phyloP scores from a whole-genome alignment of 2,113 vertebrate species.

The Rhinolophus ferrumequinum region DNA sequence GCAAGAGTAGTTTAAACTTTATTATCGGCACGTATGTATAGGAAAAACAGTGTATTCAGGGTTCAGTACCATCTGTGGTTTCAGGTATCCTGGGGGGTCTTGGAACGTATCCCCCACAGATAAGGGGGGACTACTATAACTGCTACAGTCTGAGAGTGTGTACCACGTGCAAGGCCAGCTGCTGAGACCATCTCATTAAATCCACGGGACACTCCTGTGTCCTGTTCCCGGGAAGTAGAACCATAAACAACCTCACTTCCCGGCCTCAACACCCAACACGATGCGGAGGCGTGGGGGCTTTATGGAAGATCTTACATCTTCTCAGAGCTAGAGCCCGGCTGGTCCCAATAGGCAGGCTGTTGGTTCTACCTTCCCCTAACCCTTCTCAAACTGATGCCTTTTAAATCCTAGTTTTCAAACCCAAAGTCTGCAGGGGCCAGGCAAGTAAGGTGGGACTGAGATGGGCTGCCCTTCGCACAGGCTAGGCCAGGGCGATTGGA shows the following conservation, averaged over 20 bases:
- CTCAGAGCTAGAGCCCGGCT: background rate
- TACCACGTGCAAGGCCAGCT: fast-evolving
- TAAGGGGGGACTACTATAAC: background rate
- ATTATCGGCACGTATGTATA: fast-evolving
- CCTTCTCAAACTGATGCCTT: background rate
- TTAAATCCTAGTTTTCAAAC: background rate
- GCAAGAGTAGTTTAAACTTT: background rate
- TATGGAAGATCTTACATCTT: fast-evolving
- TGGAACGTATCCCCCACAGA: background rate
- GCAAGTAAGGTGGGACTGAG: background rate
- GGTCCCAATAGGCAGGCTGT: too few relatives aligned
- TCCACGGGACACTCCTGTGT: background rate
- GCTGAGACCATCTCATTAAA: too few relatives aligned
- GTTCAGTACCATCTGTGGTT: background rate
- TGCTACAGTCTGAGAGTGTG: background rate
- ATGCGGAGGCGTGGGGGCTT: fast-evolving
- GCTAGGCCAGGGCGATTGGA: background rate
- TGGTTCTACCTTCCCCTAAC: too few relatives aligned
- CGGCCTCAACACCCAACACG: too few relatives aligned
- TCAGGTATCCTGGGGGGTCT: background rate
- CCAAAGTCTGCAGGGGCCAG: background rate
- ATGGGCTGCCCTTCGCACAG: background rate
- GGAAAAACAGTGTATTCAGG: background rate
- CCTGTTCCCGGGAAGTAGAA: background rate
- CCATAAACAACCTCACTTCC: fast-evolving